Conservation (phyloP, 2,113 vertebrate genomes). For the Crocuta crocuta region DNA sequence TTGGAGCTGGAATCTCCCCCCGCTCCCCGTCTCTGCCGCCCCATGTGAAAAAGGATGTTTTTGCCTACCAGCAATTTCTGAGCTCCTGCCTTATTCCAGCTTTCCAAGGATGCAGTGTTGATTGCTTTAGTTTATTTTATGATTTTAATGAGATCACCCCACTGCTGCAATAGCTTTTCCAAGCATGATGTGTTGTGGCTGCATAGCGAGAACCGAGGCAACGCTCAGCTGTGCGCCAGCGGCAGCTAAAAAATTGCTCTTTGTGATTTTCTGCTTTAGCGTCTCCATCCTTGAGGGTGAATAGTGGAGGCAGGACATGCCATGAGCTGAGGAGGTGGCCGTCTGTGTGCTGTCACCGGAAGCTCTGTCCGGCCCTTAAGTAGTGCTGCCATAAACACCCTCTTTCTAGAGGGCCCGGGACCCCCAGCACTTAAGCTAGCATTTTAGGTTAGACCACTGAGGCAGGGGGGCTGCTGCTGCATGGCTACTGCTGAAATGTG, state of each 20-base stretch:
- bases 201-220: conserved; percentile 73
- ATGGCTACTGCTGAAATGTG: conserved; percentile 2
- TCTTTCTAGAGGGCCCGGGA: neutral
- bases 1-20: neutral
- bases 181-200: conserved; percentile 75
- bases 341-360: neutral
- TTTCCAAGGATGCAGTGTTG: conserved; percentile 76
- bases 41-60: conserved; percentile 51
- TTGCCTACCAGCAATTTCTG: conserved; percentile 67
- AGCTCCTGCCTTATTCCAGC: conserved; percentile 56
- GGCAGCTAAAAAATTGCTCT: conserved; percentile 66
- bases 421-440: neutral
- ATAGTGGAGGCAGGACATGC: conserved; percentile 42
- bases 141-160: conserved; percentile 81
- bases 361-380: conserved; percentile 32
- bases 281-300: conserved; percentile 56
- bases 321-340: conserved; percentile 21
- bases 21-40: neutral
- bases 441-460: conserved; percentile 20
- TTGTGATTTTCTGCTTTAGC: conserved; percentile 65
- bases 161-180: conserved; percentile 80
- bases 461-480: neutral
- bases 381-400: conserved; percentile 15
- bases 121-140: conserved; percentile 81
- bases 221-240: conserved; percentile 67